Conservation (phyloP, 1,140 invertebrate genomes). For the Drosophila arawakana region DNA sequence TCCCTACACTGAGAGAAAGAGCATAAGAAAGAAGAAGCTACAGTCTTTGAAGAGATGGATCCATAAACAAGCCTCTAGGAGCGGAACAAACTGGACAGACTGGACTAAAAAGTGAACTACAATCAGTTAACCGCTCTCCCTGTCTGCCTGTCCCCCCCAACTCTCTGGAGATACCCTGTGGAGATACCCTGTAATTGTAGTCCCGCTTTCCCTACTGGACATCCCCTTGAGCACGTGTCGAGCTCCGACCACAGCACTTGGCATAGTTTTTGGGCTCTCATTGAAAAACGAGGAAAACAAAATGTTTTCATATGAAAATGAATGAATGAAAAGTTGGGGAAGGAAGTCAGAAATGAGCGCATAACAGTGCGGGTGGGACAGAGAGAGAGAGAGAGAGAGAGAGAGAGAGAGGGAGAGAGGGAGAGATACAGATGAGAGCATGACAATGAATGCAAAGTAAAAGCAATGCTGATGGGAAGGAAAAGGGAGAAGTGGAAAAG, state of each 20-base stretch:
- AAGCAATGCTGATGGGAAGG: no score
- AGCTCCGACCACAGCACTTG: conserved; percentile 23
- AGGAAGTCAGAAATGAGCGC: conserved; percentile 1
- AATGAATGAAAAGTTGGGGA: conserved; percentile 3
- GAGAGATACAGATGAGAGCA: not conserved
- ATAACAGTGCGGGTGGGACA: not conserved
- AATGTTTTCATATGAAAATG: conserved; percentile 70
- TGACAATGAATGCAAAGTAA: not conserved
- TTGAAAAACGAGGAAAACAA: conserved; percentile 49
- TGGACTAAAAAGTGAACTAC: no score
- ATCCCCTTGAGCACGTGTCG: conserved; percentile 32
- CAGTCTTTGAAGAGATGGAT: no score
- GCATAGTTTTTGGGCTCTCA: conserved; percentile 25
- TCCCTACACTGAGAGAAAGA: not conserved
- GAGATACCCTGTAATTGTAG: not conserved
- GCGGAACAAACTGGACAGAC: no score
- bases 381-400: not conserved
- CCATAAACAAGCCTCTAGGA: no score
- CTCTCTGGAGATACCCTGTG: not conserved
- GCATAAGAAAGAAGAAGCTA: no score
- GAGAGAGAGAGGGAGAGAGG: not conserved
- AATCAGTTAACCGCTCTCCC: no score
- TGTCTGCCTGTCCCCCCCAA: not conserved
- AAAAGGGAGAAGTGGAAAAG: not conserved
- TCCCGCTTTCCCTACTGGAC: not conserved